A percentile compares a stretch with the other conserved stretches of the same genome.
These are phyloP conservation scores for Galaxias olidus DNA, from an alignment of 2,797 vertebrate genomes.

Conservation along the genomic window DNA sequence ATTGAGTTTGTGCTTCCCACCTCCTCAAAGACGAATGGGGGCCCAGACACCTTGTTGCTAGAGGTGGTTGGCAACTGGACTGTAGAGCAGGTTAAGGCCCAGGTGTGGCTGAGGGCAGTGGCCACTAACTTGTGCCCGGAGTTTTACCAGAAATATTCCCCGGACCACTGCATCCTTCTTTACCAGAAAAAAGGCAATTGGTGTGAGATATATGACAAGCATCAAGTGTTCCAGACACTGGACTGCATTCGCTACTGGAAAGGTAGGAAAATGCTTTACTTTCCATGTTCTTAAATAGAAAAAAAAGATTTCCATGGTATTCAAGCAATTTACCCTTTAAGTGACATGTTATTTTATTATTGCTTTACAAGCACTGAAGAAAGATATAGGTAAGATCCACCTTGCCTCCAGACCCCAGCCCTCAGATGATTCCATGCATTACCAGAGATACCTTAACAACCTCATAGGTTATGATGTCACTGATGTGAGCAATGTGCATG, in stretches of 20 bases:
- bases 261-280: constrained; percentile 46
- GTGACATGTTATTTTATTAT: background rate
- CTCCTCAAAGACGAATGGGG: constrained; percentile 72
- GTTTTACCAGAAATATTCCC: constrained; percentile 87
- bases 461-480: constrained; percentile 97
- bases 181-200: constrained; percentile 96
- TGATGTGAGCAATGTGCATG: constrained; percentile 94
- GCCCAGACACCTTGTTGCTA: constrained; percentile 76
- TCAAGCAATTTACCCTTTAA: background rate
- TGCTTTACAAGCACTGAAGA: constrained; percentile 72
- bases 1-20: constrained; percentile 93
- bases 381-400: constrained; percentile 89
- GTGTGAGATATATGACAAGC: constrained; percentile 97
- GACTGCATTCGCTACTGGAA: constrained; percentile 97
- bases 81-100: constrained; percentile 93
- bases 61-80: constrained; percentile 93
- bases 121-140: constrained; percentile 83
- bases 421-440: constrained; percentile 81
- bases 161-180: constrained; percentile 90
- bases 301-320: too few species aligned
- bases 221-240: constrained; percentile 95
- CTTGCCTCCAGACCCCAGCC: constrained; percentile 81
- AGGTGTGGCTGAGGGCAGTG: constrained; percentile 92
- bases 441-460: constrained; percentile 89
- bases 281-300: background rate